These are phyloP conservation scores for Notolepis coatsorum DNA, from an alignment of 2,797 vertebrate species.

Conservation along the genomic window DNA sequence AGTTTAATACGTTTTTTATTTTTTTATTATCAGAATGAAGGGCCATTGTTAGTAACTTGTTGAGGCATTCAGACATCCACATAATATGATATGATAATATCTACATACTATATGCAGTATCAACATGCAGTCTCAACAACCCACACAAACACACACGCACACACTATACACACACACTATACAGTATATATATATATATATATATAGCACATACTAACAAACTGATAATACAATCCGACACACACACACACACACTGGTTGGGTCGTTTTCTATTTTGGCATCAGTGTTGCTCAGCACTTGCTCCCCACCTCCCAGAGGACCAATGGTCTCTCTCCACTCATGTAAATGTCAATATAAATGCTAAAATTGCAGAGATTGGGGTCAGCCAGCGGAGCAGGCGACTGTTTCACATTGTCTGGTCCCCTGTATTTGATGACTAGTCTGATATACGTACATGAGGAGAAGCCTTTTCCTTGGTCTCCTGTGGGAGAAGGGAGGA, in stretches of 20 bases:
- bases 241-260: constrained; percentile 4
- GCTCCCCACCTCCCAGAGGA: constrained; percentile 4
- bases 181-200: too few relatives aligned
- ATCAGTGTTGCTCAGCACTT: background rate
- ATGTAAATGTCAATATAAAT: constrained; percentile 71
- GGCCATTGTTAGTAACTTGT: too few relatives aligned
- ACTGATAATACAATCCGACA: background rate
- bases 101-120: too few relatives aligned
- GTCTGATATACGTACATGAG: background rate
- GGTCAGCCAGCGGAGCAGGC: constrained; percentile 44
- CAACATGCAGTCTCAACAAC: too few relatives aligned
- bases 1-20: too few relatives aligned
- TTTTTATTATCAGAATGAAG: background rate
- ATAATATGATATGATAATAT: too few relatives aligned
- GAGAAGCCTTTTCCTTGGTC: too few relatives aligned
- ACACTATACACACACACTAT: background rate
- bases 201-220: background rate
- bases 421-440: constrained; percentile 28
- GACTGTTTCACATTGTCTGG: constrained; percentile 29
- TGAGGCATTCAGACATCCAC: too few relatives aligned
- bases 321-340: constrained; percentile 33
- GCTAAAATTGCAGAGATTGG: constrained; percentile 50
- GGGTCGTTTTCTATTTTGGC: constrained; percentile 13
- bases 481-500: background rate
- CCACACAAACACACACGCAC: background rate